A percentile compares a stretch with the other conserved stretches of the same genome.
Conservation (phyloP, 1,140 invertebrate species). For the Drosophila santomea region DNA sequence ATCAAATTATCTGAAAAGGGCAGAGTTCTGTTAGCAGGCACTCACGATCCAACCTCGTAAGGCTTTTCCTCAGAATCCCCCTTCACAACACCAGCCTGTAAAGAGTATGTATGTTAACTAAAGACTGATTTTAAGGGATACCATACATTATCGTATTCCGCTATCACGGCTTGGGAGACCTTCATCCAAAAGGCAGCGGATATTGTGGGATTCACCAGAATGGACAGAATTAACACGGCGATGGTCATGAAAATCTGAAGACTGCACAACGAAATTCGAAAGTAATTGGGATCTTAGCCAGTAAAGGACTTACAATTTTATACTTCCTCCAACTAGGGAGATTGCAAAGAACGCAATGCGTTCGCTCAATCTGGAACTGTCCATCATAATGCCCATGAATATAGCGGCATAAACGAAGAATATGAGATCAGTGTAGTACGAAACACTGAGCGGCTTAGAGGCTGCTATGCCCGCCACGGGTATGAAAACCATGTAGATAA, state of each 20-base stretch:
- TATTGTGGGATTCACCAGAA: conserved; percentile 26
- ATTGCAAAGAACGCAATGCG: conserved; percentile 9
- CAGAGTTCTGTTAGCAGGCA: not conserved
- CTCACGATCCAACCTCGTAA: conserved; percentile 59
- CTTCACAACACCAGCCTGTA: conserved; percentile 38
- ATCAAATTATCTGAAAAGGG: too few species aligned
- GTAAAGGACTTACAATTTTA: conserved; percentile 21
- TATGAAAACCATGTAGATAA: conserved; percentile 48
- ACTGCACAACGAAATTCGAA: conserved; percentile 4
- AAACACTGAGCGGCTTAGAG: conserved; percentile 9
- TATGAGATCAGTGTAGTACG: conserved; percentile 49
- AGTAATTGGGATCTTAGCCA: accelerated
- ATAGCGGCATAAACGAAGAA: conserved; percentile 26
- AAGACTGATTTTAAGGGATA: too few species aligned
- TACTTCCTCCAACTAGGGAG: conserved; percentile 5
- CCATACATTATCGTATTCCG: conserved; percentile 34
- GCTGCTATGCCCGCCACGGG: conserved; percentile 38
- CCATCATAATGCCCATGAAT: conserved; percentile 52
- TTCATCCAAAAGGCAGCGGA: conserved; percentile 58
- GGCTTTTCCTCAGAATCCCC: conserved; percentile 25
- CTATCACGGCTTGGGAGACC: conserved; percentile 34
- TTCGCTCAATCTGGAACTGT: conserved; percentile 45
- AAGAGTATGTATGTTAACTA: too few species aligned
- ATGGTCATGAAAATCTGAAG: conserved; percentile 32
- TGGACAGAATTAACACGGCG: not conserved